phyloP scores from a whole-genome alignment of 2,113 vertebrate species.

The Sardina pilchardus region DNA sequence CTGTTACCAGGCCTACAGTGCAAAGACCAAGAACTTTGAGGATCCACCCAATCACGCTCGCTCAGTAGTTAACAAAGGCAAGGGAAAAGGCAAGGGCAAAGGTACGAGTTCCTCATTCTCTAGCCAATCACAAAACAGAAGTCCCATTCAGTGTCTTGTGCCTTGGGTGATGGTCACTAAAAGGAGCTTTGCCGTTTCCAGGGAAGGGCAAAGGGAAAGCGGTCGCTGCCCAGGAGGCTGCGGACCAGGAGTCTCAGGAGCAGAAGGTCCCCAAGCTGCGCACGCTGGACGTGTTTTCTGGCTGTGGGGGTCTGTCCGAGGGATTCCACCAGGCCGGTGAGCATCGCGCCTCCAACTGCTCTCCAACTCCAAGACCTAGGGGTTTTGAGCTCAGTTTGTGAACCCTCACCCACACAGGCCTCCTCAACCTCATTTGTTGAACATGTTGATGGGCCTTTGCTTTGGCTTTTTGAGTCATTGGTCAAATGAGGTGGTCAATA shows the following conservation, averaged over 20 bases:
- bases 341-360: neutral
- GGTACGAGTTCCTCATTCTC: slow-evolving; percentile 65
- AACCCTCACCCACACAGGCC: too few species aligned
- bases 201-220: slow-evolving; percentile 85
- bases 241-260: slow-evolving; percentile 61
- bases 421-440: neutral
- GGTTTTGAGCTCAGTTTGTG: too few species aligned
- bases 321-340: slow-evolving; percentile 96
- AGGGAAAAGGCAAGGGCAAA: slow-evolving; percentile 96
- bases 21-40: slow-evolving; percentile 88
- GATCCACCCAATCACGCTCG: slow-evolving; percentile 95
- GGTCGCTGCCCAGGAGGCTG: slow-evolving; percentile 62
- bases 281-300: slow-evolving; percentile 92
- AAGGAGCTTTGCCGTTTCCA: slow-evolving; percentile 43
- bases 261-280: slow-evolving; percentile 78
- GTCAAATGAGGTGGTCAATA: too few species aligned
- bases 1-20: slow-evolving; percentile 83
- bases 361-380: too few species aligned
- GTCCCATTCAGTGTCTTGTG: neutral
- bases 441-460: neutral
- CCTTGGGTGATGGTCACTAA: too few species aligned
- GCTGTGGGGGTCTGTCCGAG: slow-evolving; percentile 92
- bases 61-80: slow-evolving; percentile 83
- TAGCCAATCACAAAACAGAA: too few species aligned
- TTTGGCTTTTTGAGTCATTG: too few species aligned